Percentiles rank a stretch among this genome's conserved stretches.
These are phyloP conservation scores for Daptonema setosum DNA, from an alignment of 2,888 invertebrate species.

Conservation along the genomic window DNA sequence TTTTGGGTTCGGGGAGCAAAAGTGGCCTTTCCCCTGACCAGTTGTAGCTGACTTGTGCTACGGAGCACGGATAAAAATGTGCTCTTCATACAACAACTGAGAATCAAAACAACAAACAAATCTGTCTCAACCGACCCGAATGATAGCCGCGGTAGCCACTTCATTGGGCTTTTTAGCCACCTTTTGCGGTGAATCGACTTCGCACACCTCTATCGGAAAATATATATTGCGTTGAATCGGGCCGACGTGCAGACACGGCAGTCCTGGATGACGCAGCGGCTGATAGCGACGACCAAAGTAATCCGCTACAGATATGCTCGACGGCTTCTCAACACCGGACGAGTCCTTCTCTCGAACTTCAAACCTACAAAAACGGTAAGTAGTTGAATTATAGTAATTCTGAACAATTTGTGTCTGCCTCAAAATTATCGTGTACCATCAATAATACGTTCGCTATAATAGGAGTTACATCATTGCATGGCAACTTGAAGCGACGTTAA, in stretches of 20 bases:
- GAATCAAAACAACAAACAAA: not conserved
- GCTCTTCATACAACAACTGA: no score
- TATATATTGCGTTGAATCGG: slow-evolving; percentile 18
- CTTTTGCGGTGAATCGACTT: slow-evolving; percentile 18
- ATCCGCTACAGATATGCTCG: slow-evolving; percentile 15
- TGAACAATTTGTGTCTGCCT: no score
- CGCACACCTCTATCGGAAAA: slow-evolving; percentile 17
- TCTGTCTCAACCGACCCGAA: slow-evolving; percentile 4
- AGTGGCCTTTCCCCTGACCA: no score
- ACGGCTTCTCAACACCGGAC: no score
- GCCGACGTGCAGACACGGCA: slow-evolving; percentile 22
- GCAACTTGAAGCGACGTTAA: no score
- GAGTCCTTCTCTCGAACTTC: slow-evolving; percentile 12
- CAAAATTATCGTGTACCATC: no score
- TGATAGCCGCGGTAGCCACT: slow-evolving; percentile 11
- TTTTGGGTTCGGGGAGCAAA: no score
- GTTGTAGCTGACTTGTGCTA: no score
- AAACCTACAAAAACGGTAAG: slow-evolving; percentile 14
- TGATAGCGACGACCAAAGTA: slow-evolving; percentile 18
- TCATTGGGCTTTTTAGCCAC: slow-evolving; percentile 20
- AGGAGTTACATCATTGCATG: no score
- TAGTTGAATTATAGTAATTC: no score
- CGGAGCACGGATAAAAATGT: no score
- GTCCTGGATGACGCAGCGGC: slow-evolving; percentile 15
- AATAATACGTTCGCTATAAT: no score